Evolutionary conservation across 1,140 invertebrate genomes (phyloP), one percentile per base, ranked within the genome.

Genomic region (Pseudobourletiella spinata): DNA sequence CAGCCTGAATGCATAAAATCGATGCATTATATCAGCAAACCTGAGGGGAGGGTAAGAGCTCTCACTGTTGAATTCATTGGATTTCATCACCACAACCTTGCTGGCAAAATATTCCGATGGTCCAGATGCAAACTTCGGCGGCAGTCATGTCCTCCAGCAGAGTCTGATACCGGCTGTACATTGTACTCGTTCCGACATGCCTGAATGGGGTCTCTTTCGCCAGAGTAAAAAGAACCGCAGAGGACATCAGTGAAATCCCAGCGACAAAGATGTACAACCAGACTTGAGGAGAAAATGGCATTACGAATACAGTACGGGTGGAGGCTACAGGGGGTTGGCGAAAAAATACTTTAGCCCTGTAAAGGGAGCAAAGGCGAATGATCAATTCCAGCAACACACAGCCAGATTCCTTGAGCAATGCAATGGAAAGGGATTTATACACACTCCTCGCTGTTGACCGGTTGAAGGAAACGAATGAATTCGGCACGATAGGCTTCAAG

Each of bases 61-160:
- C n/a, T n/a, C n/a, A n/a, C n/a, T n/a, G n/a, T n/a, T 39, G 8
- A 39, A 11, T 11, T 39, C 8, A 39, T 39, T 39, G n/a, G n/a
- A 39, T 39, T 39, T 39, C 32, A 39, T 39, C 32, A 39, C 32
- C 44, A 11, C 44, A 46, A 51, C 48, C 48, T 51, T 51, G 48
- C 22, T 51, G 48, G 28, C 48, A 51, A 51, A 26, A 6, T 18
- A 26, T 14, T 6, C 48, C 48, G n/a, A 51, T 24, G 48, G 25
- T 4, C 48, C 48, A 51, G 28, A 51, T 51, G 24, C 14, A 26
- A 26, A n/a, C 20, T 14, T 51, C 48, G 6, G 25, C 2, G 3
- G 4, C 4, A 4, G 25, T 22, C 8, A 39, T 11, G 32, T 39
- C n/a, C 32, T 39, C 32, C 32, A 11, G 32, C n/a, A 8, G 32